A percentile compares a stretch with the other conserved stretches of the same genome.
These are phyloP conservation scores for Marmota flaviventris DNA, from an alignment of 2,113 vertebrate genomes.

Conservation along the genomic window DNA sequence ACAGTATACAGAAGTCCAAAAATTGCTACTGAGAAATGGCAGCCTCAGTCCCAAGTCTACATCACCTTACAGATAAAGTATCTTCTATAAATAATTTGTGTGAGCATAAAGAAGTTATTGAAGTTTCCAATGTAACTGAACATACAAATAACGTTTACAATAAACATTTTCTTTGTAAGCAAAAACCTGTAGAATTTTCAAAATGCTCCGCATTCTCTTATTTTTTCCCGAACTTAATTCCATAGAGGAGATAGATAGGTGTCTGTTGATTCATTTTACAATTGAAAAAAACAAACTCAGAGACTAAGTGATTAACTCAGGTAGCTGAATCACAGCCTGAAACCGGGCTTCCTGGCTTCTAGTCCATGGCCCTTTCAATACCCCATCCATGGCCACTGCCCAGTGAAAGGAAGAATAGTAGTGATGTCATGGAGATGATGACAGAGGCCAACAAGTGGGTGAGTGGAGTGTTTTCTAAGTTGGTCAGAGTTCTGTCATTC, in stretches of 20 bases:
- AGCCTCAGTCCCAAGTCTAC: not conserved
- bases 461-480: not conserved
- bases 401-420: not conserved
- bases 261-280: conserved; percentile 7
- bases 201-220: conserved; percentile 33
- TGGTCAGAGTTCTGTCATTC: conserved; percentile 20
- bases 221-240: not conserved
- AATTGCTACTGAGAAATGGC: not conserved
- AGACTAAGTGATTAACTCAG: conserved; percentile 8
- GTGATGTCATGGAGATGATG: not conserved
- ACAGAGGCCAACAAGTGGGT: not conserved
- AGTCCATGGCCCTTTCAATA: not conserved
- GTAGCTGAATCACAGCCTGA: not conserved
- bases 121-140: not conserved
- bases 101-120: not conserved
- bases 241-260: not conserved
- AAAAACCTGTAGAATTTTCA: conserved; percentile 18
- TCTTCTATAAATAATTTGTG: not conserved
- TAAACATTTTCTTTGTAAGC: not conserved
- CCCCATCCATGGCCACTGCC: not conserved
- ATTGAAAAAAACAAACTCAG: conserved; percentile 59
- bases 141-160: not conserved
- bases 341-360: not conserved
- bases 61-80: not conserved
- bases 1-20: not conserved